A percentile compares a stretch with the other conserved stretches of the same genome.
Conservation (phyloP, 1,140 invertebrate genomes). For the Oreohelix idahoensis region DNA sequence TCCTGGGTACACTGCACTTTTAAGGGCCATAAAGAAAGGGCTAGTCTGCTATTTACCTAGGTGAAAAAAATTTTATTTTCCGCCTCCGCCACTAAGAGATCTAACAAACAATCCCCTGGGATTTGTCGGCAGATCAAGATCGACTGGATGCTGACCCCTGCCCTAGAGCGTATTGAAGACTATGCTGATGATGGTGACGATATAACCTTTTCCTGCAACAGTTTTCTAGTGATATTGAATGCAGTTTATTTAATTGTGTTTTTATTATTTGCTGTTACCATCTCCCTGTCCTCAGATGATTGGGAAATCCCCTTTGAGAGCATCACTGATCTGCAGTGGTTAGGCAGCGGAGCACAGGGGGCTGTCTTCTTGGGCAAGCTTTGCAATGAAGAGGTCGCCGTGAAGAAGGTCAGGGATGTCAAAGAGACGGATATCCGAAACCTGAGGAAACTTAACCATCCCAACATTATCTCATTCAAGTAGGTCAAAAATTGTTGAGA, state of each 20-base stretch:
- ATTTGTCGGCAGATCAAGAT: too few species aligned
- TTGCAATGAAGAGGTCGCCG: slow-evolving; percentile 82
- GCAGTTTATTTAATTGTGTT: not conserved
- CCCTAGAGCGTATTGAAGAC: too few species aligned
- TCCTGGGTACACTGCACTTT: too few species aligned
- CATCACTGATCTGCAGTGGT: slow-evolving; percentile 91
- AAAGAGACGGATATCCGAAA: slow-evolving; percentile 96
- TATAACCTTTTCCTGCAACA: too few species aligned
- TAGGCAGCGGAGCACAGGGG: slow-evolving; percentile 96
- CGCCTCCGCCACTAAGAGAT: too few species aligned
- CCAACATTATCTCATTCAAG: slow-evolving; percentile 96
- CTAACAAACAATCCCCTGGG: too few species aligned
- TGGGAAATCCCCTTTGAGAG: slow-evolving; percentile 97
- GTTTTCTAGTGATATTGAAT: too few species aligned
- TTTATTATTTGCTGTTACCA: not conserved
- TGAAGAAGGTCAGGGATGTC: slow-evolving; percentile 96
- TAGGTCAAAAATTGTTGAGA: slow-evolving; percentile 71
- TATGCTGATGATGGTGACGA: too few species aligned
- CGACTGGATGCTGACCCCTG: too few species aligned
- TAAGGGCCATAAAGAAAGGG: too few species aligned
- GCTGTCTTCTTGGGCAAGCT: slow-evolving; percentile 93
- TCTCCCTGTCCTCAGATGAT: slow-evolving; percentile 60
- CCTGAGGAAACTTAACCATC: slow-evolving; percentile 92
- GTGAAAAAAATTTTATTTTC: too few species aligned
- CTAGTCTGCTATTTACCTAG: too few species aligned